phyloP scores from a whole-genome alignment of 2,888 invertebrate genomes.

The Ectropis crepuscularia region DNA sequence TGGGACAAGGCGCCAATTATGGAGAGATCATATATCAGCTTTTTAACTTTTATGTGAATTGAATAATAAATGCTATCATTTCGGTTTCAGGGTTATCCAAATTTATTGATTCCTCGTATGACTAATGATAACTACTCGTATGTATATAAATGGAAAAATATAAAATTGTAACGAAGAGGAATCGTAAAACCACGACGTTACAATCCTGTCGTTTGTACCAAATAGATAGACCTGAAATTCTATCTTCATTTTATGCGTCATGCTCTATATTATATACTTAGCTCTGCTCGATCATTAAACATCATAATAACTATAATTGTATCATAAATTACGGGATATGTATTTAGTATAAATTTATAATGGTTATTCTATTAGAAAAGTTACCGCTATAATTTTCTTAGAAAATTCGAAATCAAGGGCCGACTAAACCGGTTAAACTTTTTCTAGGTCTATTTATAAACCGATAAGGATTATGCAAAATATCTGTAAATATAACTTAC shows the following conservation, averaged over 20 bases:
- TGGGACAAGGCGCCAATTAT: constrained; percentile 33
- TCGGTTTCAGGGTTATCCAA: constrained; percentile 9
- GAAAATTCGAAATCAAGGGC: too few relatives aligned
- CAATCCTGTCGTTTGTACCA: constrained; percentile 56
- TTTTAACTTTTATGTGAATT: constrained; percentile 12
- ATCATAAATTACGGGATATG: background rate
- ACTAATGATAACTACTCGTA: background rate
- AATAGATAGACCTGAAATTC: constrained; percentile 55
- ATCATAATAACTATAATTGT: constrained; percentile 10
- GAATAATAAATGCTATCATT: constrained; percentile 13
- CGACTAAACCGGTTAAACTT: too few relatives aligned
- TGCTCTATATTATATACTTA: constrained; percentile 28
- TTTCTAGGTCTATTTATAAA: too few relatives aligned
- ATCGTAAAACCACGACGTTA: constrained; percentile 12
- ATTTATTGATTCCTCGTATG: background rate
- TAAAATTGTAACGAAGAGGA: background rate
- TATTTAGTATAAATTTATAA: too few relatives aligned
- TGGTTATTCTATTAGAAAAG: too few relatives aligned
- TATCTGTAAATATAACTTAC: too few relatives aligned
- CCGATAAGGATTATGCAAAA: too few relatives aligned
- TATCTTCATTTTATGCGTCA: constrained; percentile 48
- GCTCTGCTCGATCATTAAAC: constrained; percentile 30
- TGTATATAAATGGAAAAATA: constrained; percentile 1
- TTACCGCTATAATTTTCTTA: too few relatives aligned
- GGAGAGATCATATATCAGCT: constrained; percentile 36